Conservation (phyloP, 2,888 invertebrate genomes). For the Teinopalpus imperialis region DNA sequence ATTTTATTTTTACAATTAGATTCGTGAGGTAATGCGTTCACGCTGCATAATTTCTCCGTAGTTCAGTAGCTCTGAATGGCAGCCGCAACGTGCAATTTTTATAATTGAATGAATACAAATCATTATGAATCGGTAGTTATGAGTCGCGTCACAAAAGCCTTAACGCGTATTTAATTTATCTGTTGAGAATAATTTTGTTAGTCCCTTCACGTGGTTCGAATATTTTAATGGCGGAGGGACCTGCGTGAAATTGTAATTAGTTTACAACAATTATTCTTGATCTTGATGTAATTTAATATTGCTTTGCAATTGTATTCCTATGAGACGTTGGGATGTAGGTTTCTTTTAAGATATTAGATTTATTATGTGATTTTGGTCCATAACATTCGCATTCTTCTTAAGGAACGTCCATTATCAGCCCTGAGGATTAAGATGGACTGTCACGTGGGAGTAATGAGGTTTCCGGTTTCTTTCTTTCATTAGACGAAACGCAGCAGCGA, state of each 20-base stretch:
- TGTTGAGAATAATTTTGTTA: constrained; percentile 38
- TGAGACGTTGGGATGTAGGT: no score
- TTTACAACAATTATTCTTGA: constrained; percentile 8
- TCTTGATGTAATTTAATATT: background rate
- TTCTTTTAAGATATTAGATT: no score
- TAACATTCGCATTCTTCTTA: no score
- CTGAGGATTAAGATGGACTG: no score
- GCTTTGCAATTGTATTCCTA: background rate
- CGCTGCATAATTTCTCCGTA: constrained; percentile 70
- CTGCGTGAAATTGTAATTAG: constrained; percentile 26
- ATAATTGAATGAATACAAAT: constrained; percentile 52
- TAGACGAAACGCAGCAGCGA: no score
- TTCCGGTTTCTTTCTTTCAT: no score
- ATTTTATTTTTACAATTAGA: constrained; percentile 66
- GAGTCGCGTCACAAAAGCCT: constrained; percentile 46
- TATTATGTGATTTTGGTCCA: no score
- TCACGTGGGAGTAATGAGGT: no score
- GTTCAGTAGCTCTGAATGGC: constrained; percentile 41
- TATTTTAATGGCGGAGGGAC: constrained; percentile 29
- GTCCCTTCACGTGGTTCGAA: constrained; percentile 35
- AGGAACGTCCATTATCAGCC: no score
- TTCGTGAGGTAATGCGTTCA: constrained; percentile 74
- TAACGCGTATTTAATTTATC: constrained; percentile 58
- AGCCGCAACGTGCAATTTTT: constrained; percentile 45
- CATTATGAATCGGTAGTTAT: constrained; percentile 40